Base-by-base conservation (phyloP, 2,797 vertebrate genomes). In the Heterohyrax brucei region DNA sequence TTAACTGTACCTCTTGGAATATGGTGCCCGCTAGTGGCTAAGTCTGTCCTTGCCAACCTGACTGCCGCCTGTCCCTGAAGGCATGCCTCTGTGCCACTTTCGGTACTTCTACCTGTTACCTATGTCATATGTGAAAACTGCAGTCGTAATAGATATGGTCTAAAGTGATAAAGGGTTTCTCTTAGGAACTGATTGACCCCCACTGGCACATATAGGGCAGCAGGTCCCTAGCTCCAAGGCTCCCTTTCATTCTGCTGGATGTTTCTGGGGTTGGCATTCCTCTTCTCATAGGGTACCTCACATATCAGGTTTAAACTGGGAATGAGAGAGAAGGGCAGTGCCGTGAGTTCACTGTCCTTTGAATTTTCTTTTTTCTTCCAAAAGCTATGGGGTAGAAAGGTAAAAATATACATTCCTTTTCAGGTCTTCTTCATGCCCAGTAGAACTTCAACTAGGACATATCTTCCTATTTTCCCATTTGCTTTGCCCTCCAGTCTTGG, bases 281-380 rank as follows among this genome's bases (percentile, higher is more conserved):
- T 0, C 3, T 81, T 81, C 44, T 89, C n/a, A 89, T 3, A 77
- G 1, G 19, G 10, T 28, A 10, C 24, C 13, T 30, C 26, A 59
- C 26, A 66, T 2, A 61, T n/a, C 7, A 77, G 0, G 2, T 83
- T 64, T 94, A 50, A 72, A 70, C 22, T 76, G 48, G 22, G 21
- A 85, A 81, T 84, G 81, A 56, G 19, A 59, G 12, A 44, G 18
- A 46, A 28, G 24, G 16, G 66, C 13, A 59, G 39, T 83, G n/a
- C 12, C 33, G 77, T 61, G 9, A 4, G 64, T 14, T 93, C 12
- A 48, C 1, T 2, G 66, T 95, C 13, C 86, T 26, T 89, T 10
- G 39, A 30, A 82, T 95, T 91, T 33, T 33, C 13, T 56, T 75
- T 30, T 75, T 88, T 7, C 33, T 92, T 85, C 26, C 61, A 78